phyloP scores from a whole-genome alignment of 2,888 invertebrate genomes.

The Epinotia nisella region DNA sequence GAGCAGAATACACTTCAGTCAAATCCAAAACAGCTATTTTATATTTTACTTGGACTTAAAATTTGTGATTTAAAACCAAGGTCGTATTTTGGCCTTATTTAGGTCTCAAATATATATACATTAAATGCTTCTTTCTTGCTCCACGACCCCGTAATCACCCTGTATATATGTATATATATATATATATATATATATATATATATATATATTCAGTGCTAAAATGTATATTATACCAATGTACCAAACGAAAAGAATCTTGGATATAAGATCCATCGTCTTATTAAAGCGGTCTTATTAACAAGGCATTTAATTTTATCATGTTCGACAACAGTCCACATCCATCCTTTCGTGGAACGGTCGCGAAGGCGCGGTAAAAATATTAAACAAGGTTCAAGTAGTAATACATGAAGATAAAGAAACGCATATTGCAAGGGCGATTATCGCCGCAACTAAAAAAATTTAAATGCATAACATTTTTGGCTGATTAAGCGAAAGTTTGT shows the following conservation, averaged over 20 bases:
- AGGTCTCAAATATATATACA: too few relatives aligned
- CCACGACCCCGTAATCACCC: too few relatives aligned
- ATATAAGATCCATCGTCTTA: neutral
- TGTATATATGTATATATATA: too few relatives aligned
- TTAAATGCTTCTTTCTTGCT: too few relatives aligned
- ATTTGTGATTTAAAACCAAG: neutral
- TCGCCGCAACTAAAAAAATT: neutral
- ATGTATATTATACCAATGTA: too few relatives aligned
- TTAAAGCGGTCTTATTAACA: neutral
- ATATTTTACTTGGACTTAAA: neutral
- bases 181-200: too few relatives aligned
- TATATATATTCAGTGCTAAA: too few relatives aligned
- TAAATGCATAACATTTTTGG: neutral
- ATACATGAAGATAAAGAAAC: neutral
- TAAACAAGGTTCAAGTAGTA: neutral
- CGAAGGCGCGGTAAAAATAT: neutral
- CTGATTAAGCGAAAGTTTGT: neutral
- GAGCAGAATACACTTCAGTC: neutral
- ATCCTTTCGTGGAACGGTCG: slow-evolving; percentile 20
- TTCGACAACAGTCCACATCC: neutral
- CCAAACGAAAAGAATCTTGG: too few relatives aligned
- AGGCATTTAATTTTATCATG: neutral
- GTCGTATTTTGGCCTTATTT: too few relatives aligned
- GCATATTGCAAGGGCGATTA: neutral
- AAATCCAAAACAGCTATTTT: neutral